A percentile compares a stretch with the other conserved stretches of the same genome.
These are phyloP conservation scores for Spongia lamella DNA, from an alignment of 37 sponge, comb jelly and placozoan species.

Conservation along the genomic window DNA sequence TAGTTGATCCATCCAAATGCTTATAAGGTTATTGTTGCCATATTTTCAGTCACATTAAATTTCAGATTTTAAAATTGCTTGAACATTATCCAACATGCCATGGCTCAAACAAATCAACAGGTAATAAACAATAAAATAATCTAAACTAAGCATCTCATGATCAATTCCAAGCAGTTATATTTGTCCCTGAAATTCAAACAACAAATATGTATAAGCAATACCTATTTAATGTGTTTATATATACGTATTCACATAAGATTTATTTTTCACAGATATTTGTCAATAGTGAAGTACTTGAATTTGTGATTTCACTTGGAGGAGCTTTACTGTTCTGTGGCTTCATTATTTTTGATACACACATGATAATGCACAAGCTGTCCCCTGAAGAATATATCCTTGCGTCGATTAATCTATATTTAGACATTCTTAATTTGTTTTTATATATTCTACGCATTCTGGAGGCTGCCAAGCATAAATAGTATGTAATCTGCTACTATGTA, in stretches of 20 bases:
- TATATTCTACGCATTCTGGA: constrained; percentile 86
- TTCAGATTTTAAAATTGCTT: too few species aligned
- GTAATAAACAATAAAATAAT: too few species aligned
- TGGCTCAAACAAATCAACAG: too few species aligned
- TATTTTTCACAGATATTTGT: constrained; percentile 69
- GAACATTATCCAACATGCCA: too few species aligned
- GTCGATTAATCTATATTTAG: constrained; percentile 92
- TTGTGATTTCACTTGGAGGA: constrained; percentile 86
- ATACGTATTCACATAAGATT: not conserved
- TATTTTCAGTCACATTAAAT: too few species aligned
- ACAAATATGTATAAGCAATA: not conserved
- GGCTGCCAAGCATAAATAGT: constrained; percentile 31
- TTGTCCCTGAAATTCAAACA: not conserved
- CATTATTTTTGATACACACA: constrained; percentile 96
- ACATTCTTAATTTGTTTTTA: constrained; percentile 92
- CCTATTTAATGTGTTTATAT: not conserved
- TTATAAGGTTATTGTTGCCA: too few species aligned
- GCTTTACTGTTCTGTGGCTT: constrained; percentile 94
- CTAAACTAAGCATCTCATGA: too few species aligned
- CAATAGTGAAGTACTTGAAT: constrained; percentile 72
- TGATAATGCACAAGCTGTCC: constrained; percentile 90
- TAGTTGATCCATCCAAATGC: too few species aligned
- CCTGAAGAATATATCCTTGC: constrained; percentile 96
- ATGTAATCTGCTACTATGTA: too few species aligned
- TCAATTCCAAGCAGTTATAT: not conserved